A percentile compares a stretch with the other conserved stretches of the same genome.
These are phyloP conservation scores for Siniperca undulata DNA, from an alignment of 2,797 vertebrate genomes.

Conservation along the genomic window DNA sequence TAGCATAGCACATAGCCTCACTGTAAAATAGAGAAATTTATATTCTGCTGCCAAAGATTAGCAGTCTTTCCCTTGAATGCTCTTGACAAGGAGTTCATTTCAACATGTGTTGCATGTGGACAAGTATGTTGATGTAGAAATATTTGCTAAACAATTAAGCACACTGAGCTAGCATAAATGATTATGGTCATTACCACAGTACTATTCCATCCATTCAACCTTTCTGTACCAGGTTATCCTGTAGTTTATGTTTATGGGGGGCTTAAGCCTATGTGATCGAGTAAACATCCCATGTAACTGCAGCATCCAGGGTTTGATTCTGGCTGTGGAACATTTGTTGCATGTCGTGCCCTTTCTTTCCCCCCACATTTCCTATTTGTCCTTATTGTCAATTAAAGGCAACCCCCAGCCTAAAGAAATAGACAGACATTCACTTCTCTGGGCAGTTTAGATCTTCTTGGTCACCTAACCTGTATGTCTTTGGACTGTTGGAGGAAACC, in stretches of 20 bases:
- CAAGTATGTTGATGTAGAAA: background rate
- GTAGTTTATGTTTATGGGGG: background rate
- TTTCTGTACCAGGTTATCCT: background rate
- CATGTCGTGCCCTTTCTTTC: background rate
- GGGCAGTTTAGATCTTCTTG: background rate
- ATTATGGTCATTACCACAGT: background rate
- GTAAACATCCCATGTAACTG: background rate
- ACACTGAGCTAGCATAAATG: background rate
- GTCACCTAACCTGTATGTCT: background rate
- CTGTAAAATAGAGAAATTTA: background rate
- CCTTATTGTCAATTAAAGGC: background rate
- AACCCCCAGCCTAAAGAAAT: background rate
- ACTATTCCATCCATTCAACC: background rate
- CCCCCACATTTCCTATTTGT: background rate
- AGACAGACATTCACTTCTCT: background rate
- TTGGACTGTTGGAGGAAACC: background rate
- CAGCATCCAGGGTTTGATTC: background rate
- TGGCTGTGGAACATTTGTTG: background rate
- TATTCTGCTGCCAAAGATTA: background rate
- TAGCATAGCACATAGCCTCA: background rate
- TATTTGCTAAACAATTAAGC: background rate
- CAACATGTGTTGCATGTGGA: background rate
- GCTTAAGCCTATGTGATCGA: background rate
- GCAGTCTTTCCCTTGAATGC: background rate
- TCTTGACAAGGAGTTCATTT: background rate